Conservation (phyloP, 2,888 invertebrate genomes). For the Apamea epomidion region DNA sequence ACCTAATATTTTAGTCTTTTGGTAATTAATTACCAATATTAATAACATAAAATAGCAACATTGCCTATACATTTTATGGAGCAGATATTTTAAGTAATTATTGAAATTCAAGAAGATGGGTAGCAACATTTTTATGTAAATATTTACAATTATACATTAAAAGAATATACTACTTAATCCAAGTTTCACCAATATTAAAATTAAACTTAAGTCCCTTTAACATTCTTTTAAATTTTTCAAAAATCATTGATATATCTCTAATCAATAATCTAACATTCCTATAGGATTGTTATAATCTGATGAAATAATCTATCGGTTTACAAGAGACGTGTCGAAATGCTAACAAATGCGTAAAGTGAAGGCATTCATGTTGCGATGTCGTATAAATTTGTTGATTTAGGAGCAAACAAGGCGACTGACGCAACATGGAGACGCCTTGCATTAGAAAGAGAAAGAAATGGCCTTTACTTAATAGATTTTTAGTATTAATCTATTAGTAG, state of each 20-base stretch:
- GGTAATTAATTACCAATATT: too few species aligned
- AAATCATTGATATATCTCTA: too few species aligned
- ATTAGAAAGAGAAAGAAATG: slow-evolving; percentile 24
- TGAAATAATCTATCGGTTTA: slow-evolving; percentile 57
- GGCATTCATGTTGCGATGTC: slow-evolving; percentile 23
- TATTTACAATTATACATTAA: neutral
- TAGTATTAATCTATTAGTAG: neutral
- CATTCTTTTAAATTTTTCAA: too few species aligned
- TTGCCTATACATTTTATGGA: neutral
- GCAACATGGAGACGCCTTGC: slow-evolving; percentile 49
- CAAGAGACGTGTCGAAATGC: slow-evolving; percentile 44
- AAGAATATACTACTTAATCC: neutral
- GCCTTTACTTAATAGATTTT: neutral
- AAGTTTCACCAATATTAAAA: neutral
- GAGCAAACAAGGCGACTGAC: slow-evolving; percentile 37
- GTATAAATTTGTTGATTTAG: slow-evolving; percentile 48
- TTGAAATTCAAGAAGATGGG: neutral
- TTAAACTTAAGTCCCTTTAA: too few species aligned
- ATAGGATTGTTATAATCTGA: slow-evolving; percentile 47
- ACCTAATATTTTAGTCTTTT: neutral
- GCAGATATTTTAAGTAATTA: neutral
- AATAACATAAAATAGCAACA: too few species aligned
- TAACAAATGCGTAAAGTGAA: slow-evolving; percentile 24
- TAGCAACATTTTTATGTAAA: too few species aligned
- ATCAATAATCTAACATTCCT: neutral